Percentiles rank a stretch among this genome's conserved stretches.
These are phyloP conservation scores for Achlya flavicornis DNA, from an alignment of 2,888 invertebrate genomes.

Conservation along the genomic window DNA sequence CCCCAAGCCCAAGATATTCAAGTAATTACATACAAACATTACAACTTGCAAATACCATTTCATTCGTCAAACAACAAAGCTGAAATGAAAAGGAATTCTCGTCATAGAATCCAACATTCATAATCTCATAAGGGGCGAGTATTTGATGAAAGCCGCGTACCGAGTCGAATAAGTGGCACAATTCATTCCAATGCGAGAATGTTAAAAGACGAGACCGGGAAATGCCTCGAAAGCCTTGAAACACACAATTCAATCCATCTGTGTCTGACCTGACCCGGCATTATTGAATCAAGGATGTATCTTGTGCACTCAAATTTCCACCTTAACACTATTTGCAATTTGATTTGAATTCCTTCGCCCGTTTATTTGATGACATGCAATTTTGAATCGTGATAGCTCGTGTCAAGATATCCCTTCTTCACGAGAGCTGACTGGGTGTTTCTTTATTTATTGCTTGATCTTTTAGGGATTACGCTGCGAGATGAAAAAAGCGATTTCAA, in stretches of 20 bases:
- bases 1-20: not conserved
- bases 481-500: conserved; percentile 10
- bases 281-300: conserved; percentile 48
- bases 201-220: conserved; percentile 10
- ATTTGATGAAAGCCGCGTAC: not conserved
- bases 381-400: conserved; percentile 30
- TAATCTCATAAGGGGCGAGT: conserved; percentile 4
- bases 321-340: conserved; percentile 36
- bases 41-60: not conserved
- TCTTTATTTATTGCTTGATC: conserved; percentile 42
- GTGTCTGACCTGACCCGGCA: conserved; percentile 37
- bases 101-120: conserved; percentile 3
- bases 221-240: conserved; percentile 25
- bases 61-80: not conserved
- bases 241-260: conserved; percentile 52
- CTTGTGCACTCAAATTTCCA: conserved; percentile 38
- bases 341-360: conserved; percentile 39
- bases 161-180: conserved; percentile 10
- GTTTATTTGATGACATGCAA: conserved; percentile 25
- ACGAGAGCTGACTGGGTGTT: conserved; percentile 24
- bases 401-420: conserved; percentile 34
- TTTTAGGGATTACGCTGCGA: conserved; percentile 33
- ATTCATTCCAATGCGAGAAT: conserved; percentile 8
- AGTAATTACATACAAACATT: not conserved
- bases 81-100: conserved; percentile 5